Evolutionary conservation across 2,888 invertebrate species (phyloP).

Genomic region (Masnerella sp.): DNA sequence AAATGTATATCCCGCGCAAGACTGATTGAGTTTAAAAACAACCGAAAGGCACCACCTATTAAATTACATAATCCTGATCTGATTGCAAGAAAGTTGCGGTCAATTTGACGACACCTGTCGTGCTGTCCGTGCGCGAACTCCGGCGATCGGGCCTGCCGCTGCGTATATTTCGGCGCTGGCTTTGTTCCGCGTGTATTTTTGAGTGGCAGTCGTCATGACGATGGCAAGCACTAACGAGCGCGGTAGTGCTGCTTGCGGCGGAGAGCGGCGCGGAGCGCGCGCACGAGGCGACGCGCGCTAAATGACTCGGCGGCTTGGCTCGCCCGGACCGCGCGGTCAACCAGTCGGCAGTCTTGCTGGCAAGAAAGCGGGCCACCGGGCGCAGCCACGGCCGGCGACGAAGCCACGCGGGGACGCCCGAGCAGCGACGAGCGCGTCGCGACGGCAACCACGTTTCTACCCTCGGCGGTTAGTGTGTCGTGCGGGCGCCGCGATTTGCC

Average conservation of each 20-base stretch:
- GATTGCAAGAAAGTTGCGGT: too few species aligned
- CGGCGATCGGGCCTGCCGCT: too few species aligned
- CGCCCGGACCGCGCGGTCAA: conserved; percentile 43
- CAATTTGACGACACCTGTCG: too few species aligned
- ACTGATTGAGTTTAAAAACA: too few species aligned
- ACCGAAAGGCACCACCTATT: too few species aligned
- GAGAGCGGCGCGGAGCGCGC: conserved; percentile 25
- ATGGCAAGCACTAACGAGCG: conserved; percentile 58
- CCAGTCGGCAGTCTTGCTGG: conserved; percentile 42
- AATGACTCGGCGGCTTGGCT: conserved; percentile 32
- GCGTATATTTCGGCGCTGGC: too few species aligned
- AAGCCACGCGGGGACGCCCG: conserved; percentile 63
- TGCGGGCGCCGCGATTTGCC: conserved; percentile 70
- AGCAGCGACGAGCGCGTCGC: conserved; percentile 66
- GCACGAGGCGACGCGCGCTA: conserved; percentile 45
- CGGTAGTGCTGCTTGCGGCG: conserved; percentile 16
- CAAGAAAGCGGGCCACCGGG: conserved; percentile 48
- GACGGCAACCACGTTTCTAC: conserved; percentile 73
- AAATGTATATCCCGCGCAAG: too few species aligned
- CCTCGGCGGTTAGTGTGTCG: conserved; percentile 69
- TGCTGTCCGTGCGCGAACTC: too few species aligned
- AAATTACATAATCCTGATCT: too few species aligned
- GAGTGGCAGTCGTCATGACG: conserved; percentile 70
- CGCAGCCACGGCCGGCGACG: conserved; percentile 52
- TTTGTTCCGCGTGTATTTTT: conserved; percentile 73